These are phyloP conservation scores for Peromyscus melanophrys DNA, from an alignment of 2,797 vertebrate genomes.

Conservation along the genomic window DNA sequence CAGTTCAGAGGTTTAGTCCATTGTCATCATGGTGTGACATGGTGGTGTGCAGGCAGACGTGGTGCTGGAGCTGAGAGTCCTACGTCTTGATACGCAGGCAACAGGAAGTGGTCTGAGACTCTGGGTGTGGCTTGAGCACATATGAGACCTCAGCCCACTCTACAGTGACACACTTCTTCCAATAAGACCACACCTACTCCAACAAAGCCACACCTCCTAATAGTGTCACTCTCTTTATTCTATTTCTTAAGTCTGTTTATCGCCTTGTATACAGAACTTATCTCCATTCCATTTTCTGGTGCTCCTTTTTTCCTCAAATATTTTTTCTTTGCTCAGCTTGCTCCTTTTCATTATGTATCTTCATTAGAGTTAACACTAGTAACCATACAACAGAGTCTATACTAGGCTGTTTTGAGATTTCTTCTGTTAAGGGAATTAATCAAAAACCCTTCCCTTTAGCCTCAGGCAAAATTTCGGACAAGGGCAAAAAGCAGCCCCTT, in stretches of 20 bases:
- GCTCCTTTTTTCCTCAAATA: too few relatives aligned
- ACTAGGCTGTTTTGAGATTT: background rate
- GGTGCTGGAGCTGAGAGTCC: background rate
- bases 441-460: background rate
- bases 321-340: too few relatives aligned
- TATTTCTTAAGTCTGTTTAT: background rate
- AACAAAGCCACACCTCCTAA: background rate
- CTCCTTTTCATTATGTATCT: background rate
- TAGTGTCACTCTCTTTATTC: background rate
- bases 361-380: background rate
- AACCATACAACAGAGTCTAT: background rate
- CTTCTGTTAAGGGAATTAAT: background rate
- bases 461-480: background rate
- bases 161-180: background rate
- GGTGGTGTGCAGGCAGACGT: background rate
- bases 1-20: background rate
- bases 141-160: background rate
- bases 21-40: background rate
- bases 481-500: background rate
- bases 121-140: background rate
- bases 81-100: background rate
- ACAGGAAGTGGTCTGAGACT: background rate
- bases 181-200: background rate
- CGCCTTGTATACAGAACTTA: background rate
- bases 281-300: background rate